Conservation (phyloP, 2,797 vertebrate genomes). For the Nyctalus aviator region DNA sequence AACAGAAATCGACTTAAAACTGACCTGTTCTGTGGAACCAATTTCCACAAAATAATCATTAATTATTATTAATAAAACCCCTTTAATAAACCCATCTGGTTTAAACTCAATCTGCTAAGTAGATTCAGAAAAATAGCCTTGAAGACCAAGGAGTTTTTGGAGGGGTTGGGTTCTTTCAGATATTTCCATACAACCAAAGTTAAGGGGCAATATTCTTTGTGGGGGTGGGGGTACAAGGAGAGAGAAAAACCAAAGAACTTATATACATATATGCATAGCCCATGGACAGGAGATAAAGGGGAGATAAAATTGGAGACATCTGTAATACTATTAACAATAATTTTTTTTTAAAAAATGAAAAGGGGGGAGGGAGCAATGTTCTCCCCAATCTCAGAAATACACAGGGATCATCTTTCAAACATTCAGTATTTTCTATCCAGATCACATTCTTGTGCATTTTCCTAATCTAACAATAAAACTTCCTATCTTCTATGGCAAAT, state of each 20-base stretch:
- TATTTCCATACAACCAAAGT: neutral
- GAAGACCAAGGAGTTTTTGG: neutral
- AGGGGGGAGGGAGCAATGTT: neutral
- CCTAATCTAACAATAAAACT: conserved; percentile 11
- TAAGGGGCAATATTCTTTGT: neutral
- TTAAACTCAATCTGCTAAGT: neutral
- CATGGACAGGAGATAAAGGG: too few relatives aligned
- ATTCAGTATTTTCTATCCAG: neutral
- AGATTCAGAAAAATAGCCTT: conserved; percentile 6
- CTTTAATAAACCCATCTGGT: neutral
- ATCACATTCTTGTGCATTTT: neutral
- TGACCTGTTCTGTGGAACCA: neutral
- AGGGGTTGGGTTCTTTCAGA: neutral
- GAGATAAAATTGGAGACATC: too few relatives aligned
- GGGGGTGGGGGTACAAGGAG: too few relatives aligned
- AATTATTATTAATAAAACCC: conserved; percentile 40
- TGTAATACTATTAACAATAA: too few relatives aligned
- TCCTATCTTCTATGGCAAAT: neutral
- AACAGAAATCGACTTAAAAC: conserved; percentile 38
- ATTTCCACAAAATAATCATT: conserved; percentile 10
- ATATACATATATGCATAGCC: too few relatives aligned
- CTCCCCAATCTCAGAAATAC: neutral
- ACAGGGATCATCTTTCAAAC: neutral
- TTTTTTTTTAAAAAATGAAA: too few relatives aligned
- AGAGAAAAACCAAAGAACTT: too few relatives aligned